Evolutionary conservation across 2,888 invertebrate species (phyloP).

Genomic region (Plutella xylostella): DNA sequence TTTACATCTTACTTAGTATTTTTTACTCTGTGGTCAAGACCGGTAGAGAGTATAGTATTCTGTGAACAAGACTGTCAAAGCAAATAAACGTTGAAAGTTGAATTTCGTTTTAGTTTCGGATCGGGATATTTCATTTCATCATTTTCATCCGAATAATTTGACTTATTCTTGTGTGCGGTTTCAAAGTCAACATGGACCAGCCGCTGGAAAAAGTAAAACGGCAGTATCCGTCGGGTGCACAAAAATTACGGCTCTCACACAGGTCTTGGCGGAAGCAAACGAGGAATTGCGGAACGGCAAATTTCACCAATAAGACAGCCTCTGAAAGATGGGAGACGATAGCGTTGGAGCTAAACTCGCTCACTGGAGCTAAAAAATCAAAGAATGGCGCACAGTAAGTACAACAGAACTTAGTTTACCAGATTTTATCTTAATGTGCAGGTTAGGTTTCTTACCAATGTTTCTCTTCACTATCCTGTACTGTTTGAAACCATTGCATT

Average conservation of each 20-base stretch:
- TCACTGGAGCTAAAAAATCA: background rate
- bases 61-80: too few species aligned
- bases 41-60: too few species aligned
- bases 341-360: background rate
- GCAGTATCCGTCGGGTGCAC: background rate
- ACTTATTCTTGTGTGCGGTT: too few species aligned
- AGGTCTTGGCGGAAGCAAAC: background rate
- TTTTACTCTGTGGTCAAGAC: too few species aligned
- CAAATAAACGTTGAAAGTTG: too few species aligned
- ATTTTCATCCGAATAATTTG: too few species aligned
- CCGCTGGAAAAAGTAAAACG: background rate
- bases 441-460: too few species aligned
- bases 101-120: too few species aligned
- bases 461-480: too few species aligned
- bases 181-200: too few species aligned
- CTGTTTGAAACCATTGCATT: background rate
- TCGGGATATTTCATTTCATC: too few species aligned
- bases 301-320: background rate
- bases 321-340: background rate
- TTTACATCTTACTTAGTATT: too few species aligned
- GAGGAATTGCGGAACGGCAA: background rate
- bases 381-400: background rate
- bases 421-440: background rate
- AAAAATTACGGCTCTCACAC: background rate
- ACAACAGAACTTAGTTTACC: background rate